phyloP scores from a whole-genome alignment of 37 sponge, comb jelly and placozoan genomes.

The Beroe ovata region DNA sequence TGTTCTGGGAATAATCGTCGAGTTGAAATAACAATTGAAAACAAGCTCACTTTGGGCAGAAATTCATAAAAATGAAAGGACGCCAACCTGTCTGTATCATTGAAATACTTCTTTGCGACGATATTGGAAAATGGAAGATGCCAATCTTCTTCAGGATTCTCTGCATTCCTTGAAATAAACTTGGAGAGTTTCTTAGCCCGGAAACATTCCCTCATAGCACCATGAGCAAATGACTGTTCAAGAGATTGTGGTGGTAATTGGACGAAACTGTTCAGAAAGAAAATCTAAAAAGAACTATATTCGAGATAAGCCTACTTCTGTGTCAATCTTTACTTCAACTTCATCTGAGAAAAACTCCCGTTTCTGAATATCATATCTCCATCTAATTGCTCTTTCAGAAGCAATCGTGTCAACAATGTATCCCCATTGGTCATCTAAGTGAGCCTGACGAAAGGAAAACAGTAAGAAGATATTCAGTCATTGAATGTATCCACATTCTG shows the following conservation, averaged over 20 bases:
- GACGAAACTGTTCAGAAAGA: too few relatives aligned
- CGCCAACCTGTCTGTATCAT: conserved; percentile 68
- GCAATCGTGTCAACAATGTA: conserved; percentile 7
- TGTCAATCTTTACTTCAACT: conserved; percentile 79
- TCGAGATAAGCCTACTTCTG: too few relatives aligned
- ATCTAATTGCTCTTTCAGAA: conserved; percentile 11
- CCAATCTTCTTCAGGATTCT: conserved; percentile 77
- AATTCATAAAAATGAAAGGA: too few relatives aligned
- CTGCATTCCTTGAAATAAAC: conserved; percentile 76
- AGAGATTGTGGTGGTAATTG: too few relatives aligned
- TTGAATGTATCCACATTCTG: too few relatives aligned
- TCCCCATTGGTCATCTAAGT: conserved; percentile 4
- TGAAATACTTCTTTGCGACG: conserved; percentile 86
- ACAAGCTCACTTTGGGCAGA: too few relatives aligned
- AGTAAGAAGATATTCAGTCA: too few relatives aligned
- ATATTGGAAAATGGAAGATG: conserved; percentile 73
- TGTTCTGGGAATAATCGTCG: too few relatives aligned
- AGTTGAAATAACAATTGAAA: too few relatives aligned
- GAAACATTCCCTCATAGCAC: conserved; percentile 91
- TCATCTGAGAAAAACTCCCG: conserved; percentile 69
- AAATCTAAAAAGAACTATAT: neutral
- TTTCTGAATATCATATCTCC: conserved; percentile 17
- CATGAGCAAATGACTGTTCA: conserved; percentile 86
- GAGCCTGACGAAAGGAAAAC: neutral
- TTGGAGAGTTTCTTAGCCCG: conserved; percentile 90